phyloP scores from a whole-genome alignment of 2,888 invertebrate species.

The Mythimna albipuncta region DNA sequence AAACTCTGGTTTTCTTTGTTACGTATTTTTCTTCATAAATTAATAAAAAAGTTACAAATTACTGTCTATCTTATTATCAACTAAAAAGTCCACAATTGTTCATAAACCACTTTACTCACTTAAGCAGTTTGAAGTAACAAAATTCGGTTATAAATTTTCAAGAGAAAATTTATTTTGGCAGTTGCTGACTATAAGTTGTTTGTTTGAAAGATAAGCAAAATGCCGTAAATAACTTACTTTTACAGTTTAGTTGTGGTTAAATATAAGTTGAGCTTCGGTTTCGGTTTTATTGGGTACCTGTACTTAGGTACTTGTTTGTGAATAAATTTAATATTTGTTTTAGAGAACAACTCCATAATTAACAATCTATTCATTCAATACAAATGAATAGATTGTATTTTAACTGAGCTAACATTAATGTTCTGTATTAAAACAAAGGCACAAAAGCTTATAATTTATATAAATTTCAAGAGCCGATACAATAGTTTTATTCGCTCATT shows the following conservation, averaged over 20 bases:
- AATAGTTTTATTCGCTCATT: conserved; percentile 16
- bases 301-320: not conserved
- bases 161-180: conserved; percentile 35
- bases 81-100: conserved; percentile 24
- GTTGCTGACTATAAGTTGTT: conserved; percentile 33
- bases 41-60: conserved; percentile 9
- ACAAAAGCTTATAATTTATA: conserved; percentile 20
- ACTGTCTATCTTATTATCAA: conserved; percentile 6
- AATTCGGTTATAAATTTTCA: conserved; percentile 41
- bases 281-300: not conserved
- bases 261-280: conserved; percentile 4
- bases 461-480: conserved; percentile 14
- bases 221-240: conserved; percentile 25
- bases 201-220: conserved; percentile 34
- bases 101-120: conserved; percentile 49
- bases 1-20: no score
- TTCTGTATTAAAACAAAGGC: conserved; percentile 2
- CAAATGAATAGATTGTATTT: not conserved
- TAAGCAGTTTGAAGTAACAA: conserved; percentile 35
- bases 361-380: no score
- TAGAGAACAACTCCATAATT: not conserved
- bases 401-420: not conserved
- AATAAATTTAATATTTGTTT: conserved; percentile 13
- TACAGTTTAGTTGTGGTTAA: conserved; percentile 5
- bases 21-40: not conserved